Percentiles rank a stretch among this genome's conserved stretches.
These are phyloP conservation scores for Ptychadena robeensis DNA, from an alignment of 2,797 vertebrate species.

Conservation along the genomic window DNA sequence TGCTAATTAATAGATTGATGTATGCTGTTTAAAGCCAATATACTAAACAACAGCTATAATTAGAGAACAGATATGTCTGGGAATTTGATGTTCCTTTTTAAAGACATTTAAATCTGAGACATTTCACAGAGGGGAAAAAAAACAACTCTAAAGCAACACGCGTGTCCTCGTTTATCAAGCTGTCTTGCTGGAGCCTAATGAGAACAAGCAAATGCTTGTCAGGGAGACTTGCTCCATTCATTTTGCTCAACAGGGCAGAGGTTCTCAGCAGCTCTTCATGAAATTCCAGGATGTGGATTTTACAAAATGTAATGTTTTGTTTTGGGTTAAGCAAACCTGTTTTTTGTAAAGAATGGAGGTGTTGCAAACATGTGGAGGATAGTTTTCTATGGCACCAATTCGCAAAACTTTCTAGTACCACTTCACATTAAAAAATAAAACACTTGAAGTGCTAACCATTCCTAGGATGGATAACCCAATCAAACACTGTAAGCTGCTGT, in stretches of 20 bases:
- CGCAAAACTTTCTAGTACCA: too few species aligned
- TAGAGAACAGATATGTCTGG: slow-evolving; percentile 69
- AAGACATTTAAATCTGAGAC: slow-evolving; percentile 55
- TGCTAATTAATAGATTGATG: slow-evolving; percentile 70
- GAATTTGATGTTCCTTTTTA: slow-evolving; percentile 61
- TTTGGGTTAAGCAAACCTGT: too few species aligned
- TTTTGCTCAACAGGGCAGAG: not conserved
- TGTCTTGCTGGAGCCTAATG: slow-evolving; percentile 44
- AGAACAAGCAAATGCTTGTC: slow-evolving; percentile 14
- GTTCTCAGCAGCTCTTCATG: slow-evolving; percentile 1
- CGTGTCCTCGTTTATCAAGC: slow-evolving; percentile 45
- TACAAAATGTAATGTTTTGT: too few species aligned
- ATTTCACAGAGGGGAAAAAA: slow-evolving; percentile 22
- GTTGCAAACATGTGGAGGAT: too few species aligned
- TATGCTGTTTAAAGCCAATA: slow-evolving; percentile 67
- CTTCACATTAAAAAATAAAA: too few species aligned
- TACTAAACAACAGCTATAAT: slow-evolving; percentile 68
- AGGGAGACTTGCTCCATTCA: slow-evolving; percentile 10
- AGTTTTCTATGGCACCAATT: too few species aligned
- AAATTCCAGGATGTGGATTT: not conserved
- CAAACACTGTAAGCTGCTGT: too few species aligned
- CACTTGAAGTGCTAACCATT: too few species aligned
- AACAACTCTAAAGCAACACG: slow-evolving; percentile 34
- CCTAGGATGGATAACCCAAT: too few species aligned
- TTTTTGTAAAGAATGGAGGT: too few species aligned